These are phyloP conservation scores for Podilymbus podiceps DNA, from an alignment of 2,113 vertebrate genomes.

Conservation along the genomic window DNA sequence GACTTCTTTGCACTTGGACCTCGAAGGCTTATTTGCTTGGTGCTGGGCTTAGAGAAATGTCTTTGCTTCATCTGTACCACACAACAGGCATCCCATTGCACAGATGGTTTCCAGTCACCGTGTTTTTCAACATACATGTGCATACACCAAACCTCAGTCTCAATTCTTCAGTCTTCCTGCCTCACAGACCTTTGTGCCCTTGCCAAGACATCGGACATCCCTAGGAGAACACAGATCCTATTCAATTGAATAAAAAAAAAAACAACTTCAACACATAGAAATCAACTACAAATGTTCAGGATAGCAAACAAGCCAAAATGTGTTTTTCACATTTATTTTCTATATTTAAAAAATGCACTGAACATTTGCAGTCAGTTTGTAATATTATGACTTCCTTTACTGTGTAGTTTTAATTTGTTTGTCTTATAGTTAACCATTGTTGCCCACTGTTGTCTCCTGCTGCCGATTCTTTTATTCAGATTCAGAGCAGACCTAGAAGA, in stretches of 20 bases:
- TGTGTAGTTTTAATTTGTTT: slow-evolving; percentile 58
- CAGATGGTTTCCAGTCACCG: neutral
- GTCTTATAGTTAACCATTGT: slow-evolving; percentile 32
- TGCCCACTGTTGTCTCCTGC: slow-evolving; percentile 6
- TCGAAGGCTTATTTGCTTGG: neutral
- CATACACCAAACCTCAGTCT: neutral
- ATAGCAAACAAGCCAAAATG: slow-evolving; percentile 31
- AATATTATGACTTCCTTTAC: slow-evolving; percentile 41
- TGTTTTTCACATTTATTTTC: slow-evolving; percentile 42
- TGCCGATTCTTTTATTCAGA: slow-evolving; percentile 18
- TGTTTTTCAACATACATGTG: neutral
- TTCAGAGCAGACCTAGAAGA: slow-evolving; percentile 3
- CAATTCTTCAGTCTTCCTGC: neutral
- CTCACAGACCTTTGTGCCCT: neutral
- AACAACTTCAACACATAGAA: neutral
- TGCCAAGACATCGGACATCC: neutral
- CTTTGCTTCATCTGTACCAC: neutral
- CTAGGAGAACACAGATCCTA: neutral
- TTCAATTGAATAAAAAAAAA: neutral
- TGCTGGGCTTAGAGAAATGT: neutral
- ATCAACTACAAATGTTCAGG: slow-evolving; percentile 24
- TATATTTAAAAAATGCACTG: neutral
- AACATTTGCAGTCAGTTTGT: slow-evolving; percentile 53
- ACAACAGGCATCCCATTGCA: neutral
- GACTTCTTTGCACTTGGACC: neutral